Conservation (phyloP, 2,888 invertebrate genomes). For the Torymus auratus region DNA sequence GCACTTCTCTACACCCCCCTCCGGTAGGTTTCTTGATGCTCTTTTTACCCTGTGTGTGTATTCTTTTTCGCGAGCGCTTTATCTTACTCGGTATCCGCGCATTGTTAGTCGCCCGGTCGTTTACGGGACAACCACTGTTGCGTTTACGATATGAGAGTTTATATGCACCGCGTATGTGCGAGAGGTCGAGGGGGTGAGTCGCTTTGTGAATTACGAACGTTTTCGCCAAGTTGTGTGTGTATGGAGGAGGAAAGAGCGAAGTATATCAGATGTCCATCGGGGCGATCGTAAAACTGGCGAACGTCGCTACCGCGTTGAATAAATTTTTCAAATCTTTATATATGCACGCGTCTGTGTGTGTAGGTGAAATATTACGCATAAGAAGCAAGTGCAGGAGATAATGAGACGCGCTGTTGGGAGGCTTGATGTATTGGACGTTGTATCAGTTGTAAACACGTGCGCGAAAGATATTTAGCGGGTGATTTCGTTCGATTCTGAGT, state of each 20-base stretch:
- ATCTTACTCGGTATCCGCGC: slow-evolving; percentile 28
- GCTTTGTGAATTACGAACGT: slow-evolving; percentile 37
- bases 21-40: slow-evolving; percentile 3
- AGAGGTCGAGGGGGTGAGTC: slow-evolving; percentile 21
- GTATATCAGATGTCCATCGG: slow-evolving; percentile 44
- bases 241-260: background rate
- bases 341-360: too few species aligned
- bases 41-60: slow-evolving; percentile 10
- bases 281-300: slow-evolving; percentile 32
- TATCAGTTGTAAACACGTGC: too few species aligned
- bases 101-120: slow-evolving; percentile 57
- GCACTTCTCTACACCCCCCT: slow-evolving; percentile 22
- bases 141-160: slow-evolving; percentile 29
- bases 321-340: slow-evolving; percentile 36
- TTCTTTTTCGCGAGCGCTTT: background rate
- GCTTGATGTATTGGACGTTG: background rate
- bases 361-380: background rate
- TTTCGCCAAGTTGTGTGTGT: slow-evolving; percentile 21
- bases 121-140: slow-evolving; percentile 62
- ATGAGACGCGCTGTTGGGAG: background rate
- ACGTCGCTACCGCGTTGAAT: slow-evolving; percentile 42
- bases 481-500: too few species aligned
- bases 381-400: background rate
- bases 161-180: background rate
- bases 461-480: too few species aligned